These are phyloP conservation scores for Macroglossus sobrinus DNA, from an alignment of 2,113 vertebrate genomes.

Conservation along the genomic window DNA sequence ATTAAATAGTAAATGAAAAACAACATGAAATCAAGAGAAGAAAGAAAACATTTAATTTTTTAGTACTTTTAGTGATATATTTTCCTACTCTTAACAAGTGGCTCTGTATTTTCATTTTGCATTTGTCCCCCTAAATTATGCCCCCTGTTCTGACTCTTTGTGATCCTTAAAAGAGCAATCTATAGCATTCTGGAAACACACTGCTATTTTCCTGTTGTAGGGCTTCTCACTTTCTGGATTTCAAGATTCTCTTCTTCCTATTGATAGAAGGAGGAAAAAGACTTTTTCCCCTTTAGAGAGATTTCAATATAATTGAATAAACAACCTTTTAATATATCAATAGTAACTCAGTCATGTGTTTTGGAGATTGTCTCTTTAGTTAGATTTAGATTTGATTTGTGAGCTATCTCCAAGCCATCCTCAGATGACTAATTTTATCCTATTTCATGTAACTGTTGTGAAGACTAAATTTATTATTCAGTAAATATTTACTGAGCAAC, in stretches of 20 bases:
- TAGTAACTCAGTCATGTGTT: neutral
- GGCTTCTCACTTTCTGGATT: neutral
- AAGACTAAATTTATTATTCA: neutral
- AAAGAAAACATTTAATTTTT: neutral
- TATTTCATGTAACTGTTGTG: neutral
- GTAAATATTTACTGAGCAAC: neutral
- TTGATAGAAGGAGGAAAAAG: neutral
- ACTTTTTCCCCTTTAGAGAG: neutral
- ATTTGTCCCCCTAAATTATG: neutral
- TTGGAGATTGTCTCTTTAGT: neutral
- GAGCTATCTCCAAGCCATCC: neutral
- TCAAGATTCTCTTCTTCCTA: constrained; percentile 9
- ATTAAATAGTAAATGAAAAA: neutral
- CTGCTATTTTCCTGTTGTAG: neutral
- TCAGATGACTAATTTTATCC: neutral
- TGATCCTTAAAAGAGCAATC: neutral
- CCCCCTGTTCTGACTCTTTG: neutral
- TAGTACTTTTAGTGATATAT: neutral
- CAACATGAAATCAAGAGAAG: neutral
- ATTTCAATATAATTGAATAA: neutral
- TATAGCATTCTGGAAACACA: neutral
- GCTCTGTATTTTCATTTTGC: neutral
- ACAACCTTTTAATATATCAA: neutral
- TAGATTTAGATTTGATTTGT: constrained; percentile 24
- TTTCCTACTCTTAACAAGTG: neutral